phyloP scores from a whole-genome alignment of 2,113 vertebrate species.

The Gobio gobio region DNA sequence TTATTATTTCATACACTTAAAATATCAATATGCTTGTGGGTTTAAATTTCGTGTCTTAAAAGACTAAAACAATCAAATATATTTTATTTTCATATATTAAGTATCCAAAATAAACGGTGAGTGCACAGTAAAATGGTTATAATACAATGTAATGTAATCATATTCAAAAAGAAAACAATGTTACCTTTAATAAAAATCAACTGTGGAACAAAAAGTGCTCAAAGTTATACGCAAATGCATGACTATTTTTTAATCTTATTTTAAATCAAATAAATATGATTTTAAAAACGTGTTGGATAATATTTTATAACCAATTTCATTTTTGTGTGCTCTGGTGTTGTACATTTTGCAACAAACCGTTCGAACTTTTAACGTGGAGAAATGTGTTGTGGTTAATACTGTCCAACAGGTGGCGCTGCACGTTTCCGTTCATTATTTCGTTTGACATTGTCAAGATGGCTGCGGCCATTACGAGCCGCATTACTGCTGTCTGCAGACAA shows the following conservation, averaged over 20 bases:
- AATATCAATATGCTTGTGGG: neutral
- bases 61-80: neutral
- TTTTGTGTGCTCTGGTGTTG: neutral
- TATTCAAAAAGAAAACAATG: neutral
- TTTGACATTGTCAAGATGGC: constrained; percentile 72
- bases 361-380: neutral
- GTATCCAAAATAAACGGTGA: neutral
- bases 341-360: neutral
- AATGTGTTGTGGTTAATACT: neutral
- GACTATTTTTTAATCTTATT: neutral
- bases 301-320: neutral
- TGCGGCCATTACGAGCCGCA: constrained; percentile 69
- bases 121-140: neutral
- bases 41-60: neutral
- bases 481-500: constrained; percentile 71
- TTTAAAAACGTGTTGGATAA: neutral
- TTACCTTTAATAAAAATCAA: too few species aligned
- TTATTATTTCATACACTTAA: neutral
- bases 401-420: neutral
- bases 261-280: neutral
- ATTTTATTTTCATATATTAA: too few species aligned
- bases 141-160: neutral
- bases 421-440: constrained; percentile 36
- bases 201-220: too few species aligned
- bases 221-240: too few species aligned